Percentiles rank a stretch among this genome's conserved stretches.
These are phyloP conservation scores for Phaonia tiefii DNA, from an alignment of 2,888 invertebrate species.

Conservation along the genomic window DNA sequence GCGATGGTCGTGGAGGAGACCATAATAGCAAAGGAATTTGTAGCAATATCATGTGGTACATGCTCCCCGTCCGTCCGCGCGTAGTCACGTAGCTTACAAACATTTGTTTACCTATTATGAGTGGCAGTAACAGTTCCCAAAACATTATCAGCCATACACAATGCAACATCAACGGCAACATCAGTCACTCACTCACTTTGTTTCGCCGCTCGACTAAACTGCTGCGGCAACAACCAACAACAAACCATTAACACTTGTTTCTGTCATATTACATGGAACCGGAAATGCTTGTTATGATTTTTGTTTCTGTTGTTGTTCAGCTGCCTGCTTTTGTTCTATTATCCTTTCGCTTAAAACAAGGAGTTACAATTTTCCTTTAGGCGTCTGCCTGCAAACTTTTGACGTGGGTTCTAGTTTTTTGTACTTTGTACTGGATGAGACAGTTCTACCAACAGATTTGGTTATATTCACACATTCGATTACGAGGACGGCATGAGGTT, in stretches of 20 bases:
- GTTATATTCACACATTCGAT: neutral
- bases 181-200: constrained; percentile 26
- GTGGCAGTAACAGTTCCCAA: constrained; percentile 24
- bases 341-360: constrained; percentile 49
- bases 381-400: constrained; percentile 65
- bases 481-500: too few species aligned
- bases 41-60: constrained; percentile 6
- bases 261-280: constrained; percentile 69
- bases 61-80: neutral
- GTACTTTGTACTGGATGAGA: constrained; percentile 3
- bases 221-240: constrained; percentile 60
- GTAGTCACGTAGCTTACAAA: neutral
- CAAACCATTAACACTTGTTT: constrained; percentile 70
- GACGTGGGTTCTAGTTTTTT: constrained; percentile 55
- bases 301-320: neutral
- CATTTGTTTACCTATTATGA: constrained; percentile 9
- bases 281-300: constrained; percentile 62
- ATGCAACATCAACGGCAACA: neutral
- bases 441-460: neutral
- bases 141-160: constrained; percentile 5
- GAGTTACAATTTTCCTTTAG: constrained; percentile 57
- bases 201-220: constrained; percentile 46
- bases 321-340: neutral
- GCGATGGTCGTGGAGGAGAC: neutral
- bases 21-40: constrained; percentile 29